These are phyloP conservation scores for Nephotettix cincticeps DNA, from an alignment of 1,140 invertebrate species.

Conservation along the genomic window DNA sequence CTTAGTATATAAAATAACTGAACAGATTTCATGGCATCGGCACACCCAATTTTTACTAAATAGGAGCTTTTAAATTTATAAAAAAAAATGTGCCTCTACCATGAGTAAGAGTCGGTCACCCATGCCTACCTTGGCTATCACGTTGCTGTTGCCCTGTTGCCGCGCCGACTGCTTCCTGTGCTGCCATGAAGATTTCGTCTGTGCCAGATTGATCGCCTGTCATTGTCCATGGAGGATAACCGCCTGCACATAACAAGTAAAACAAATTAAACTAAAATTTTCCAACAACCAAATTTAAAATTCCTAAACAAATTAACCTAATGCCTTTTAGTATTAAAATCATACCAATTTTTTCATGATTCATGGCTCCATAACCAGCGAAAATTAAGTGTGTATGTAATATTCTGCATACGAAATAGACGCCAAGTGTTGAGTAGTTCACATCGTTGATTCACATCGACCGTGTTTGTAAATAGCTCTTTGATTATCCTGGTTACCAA, in stretches of 20 bases:
- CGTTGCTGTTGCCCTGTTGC: slow-evolving; percentile 49
- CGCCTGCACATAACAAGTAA: slow-evolving; percentile 47
- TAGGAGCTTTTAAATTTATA: no score
- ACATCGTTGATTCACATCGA: no score
- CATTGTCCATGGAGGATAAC: slow-evolving; percentile 62
- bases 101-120: neutral
- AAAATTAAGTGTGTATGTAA: neutral
- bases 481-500: no score
- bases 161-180: slow-evolving; percentile 64
- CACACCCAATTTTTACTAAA: no score
- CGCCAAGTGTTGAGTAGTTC: neutral
- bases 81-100: neutral
- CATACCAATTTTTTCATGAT: neutral
- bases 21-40: no score
- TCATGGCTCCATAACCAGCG: no score
- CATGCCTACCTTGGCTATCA: slow-evolving; percentile 70
- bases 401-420: neutral
- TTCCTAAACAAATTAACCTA: neutral
- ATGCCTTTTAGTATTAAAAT: neutral
- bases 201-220: slow-evolving; percentile 44
- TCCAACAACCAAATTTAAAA: neutral
- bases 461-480: no score
- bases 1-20: no score
- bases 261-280: neutral
- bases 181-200: slow-evolving; percentile 67